Conservation (phyloP, 2,797 vertebrate genomes). For the Gambelia wislizenii region DNA sequence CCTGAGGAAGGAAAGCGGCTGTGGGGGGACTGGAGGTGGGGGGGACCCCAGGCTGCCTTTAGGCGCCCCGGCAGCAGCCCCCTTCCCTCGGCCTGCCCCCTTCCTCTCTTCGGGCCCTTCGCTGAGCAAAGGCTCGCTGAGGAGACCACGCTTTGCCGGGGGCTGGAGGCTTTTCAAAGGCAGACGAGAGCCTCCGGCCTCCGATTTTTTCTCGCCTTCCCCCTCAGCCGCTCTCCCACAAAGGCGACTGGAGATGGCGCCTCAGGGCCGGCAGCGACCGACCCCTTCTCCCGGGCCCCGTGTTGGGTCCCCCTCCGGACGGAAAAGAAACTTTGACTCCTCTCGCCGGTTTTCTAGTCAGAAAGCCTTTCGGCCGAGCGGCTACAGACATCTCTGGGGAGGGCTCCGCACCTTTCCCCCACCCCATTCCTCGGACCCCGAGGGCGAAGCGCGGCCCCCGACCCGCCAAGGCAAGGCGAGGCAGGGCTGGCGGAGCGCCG, state of each 20-base stretch:
- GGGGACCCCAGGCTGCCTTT: neutral
- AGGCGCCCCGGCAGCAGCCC: neutral
- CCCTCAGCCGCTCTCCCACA: neutral
- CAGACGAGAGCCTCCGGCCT: too few species aligned
- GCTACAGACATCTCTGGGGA: neutral
- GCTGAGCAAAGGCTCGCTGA: neutral
- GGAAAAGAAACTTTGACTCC: too few species aligned
- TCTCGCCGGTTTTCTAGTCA: too few species aligned
- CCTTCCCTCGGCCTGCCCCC: too few species aligned
- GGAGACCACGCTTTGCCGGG: too few species aligned
- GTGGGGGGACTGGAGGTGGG: neutral
- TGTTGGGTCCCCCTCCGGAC: neutral
- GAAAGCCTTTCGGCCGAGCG: neutral
- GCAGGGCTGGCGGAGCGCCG: neutral
- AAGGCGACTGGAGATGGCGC: too few species aligned
- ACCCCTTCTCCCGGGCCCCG: neutral
- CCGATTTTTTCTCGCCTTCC: neutral
- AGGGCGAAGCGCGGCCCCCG: neutral
- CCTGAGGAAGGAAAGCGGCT: neutral
- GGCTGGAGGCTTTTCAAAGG: too few species aligned
- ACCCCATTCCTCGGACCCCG: too few species aligned
- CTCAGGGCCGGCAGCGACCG: too few species aligned
- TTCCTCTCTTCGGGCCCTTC: too few species aligned
- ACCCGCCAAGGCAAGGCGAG: neutral
- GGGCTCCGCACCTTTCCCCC: neutral